Evolutionary conservation across 2,888 invertebrate genomes (phyloP).

Genomic region (Camponotus fellah): DNA sequence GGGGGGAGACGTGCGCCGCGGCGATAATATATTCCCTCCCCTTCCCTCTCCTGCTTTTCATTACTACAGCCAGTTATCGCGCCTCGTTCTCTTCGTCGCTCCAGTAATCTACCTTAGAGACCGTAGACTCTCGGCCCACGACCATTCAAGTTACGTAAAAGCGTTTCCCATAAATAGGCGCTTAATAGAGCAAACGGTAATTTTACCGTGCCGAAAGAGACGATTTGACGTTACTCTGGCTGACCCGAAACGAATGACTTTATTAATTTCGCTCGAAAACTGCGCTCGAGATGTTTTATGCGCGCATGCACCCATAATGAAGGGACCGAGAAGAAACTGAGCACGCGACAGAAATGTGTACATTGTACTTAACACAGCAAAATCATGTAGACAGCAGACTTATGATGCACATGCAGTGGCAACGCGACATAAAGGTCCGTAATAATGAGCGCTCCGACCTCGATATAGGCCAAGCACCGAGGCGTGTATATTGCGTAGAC

Average conservation of each 20-base stretch:
- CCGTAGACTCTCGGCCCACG: slow-evolving; percentile 5
- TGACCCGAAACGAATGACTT: slow-evolving; percentile 7
- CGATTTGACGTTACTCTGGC: slow-evolving; percentile 7
- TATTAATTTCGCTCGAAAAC: slow-evolving; percentile 13
- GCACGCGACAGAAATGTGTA: slow-evolving; percentile 68
- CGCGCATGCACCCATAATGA: slow-evolving; percentile 25
- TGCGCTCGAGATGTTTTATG: slow-evolving; percentile 18
- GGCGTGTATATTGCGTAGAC: slow-evolving; percentile 68
- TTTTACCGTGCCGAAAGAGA: neutral
- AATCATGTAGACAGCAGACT: slow-evolving; percentile 74
- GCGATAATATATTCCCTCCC: slow-evolving; percentile 31
- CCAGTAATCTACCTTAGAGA: slow-evolving; percentile 24
- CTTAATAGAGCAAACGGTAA: slow-evolving; percentile 33
- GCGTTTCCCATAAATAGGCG: slow-evolving; percentile 8
- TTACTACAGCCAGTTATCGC: slow-evolving; percentile 39
- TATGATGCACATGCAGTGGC: slow-evolving; percentile 45
- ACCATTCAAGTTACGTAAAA: slow-evolving; percentile 26
- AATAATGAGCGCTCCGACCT: slow-evolving; percentile 83
- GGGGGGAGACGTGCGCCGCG: neutral
- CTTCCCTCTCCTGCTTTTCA: slow-evolving; percentile 11
- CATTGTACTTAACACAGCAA: slow-evolving; percentile 74
- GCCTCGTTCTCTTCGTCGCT: neutral
- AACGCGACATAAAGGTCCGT: slow-evolving; percentile 78
- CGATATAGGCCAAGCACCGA: slow-evolving; percentile 83
- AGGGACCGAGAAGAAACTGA: slow-evolving; percentile 59